Percentiles rank a stretch among this genome's conserved stretches.
Evolutionary conservation across 2,888 invertebrate species (phyloP).

Genomic region (Odontocerum albicorne): DNA sequence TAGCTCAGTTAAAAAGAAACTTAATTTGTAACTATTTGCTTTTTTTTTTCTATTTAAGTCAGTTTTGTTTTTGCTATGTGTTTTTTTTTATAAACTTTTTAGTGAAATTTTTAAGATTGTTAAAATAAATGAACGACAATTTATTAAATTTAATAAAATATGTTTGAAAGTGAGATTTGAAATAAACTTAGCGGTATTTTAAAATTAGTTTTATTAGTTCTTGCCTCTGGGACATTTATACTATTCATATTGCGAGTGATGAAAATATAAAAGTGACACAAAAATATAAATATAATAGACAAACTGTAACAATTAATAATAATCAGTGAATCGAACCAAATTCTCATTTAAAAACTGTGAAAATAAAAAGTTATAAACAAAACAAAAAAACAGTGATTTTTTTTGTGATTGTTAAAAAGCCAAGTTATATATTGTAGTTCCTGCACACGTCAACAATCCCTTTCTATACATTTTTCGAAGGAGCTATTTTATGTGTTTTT

Average conservation of each 20-base stretch:
- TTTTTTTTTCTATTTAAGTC: constrained; percentile 15
- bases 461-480: neutral
- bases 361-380: too few relatives aligned
- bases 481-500: constrained; percentile 3
- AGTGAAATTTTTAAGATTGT: constrained; percentile 4
- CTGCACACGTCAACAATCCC: constrained; percentile 3
- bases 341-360: too few relatives aligned
- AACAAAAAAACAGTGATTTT: too few relatives aligned
- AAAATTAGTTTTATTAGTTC: constrained; percentile 7
- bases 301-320: too few relatives aligned
- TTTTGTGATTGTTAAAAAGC: constrained; percentile 10
- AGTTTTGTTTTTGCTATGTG: constrained; percentile 2
- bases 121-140: neutral
- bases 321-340: too few relatives aligned
- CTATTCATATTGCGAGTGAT: neutral
- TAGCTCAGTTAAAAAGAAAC: constrained; percentile 2
- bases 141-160: too few relatives aligned
- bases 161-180: constrained; percentile 11
- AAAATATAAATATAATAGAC: too few relatives aligned
- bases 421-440: constrained; percentile 12
- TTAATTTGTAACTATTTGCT: neutral
- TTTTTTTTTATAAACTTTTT: constrained; percentile 22
- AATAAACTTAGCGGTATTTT: too few relatives aligned
- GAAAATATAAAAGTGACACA: neutral
- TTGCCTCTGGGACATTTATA: neutral